Conservation (phyloP, 2,797 vertebrate genomes). For the Hipposideros larvatus region DNA sequence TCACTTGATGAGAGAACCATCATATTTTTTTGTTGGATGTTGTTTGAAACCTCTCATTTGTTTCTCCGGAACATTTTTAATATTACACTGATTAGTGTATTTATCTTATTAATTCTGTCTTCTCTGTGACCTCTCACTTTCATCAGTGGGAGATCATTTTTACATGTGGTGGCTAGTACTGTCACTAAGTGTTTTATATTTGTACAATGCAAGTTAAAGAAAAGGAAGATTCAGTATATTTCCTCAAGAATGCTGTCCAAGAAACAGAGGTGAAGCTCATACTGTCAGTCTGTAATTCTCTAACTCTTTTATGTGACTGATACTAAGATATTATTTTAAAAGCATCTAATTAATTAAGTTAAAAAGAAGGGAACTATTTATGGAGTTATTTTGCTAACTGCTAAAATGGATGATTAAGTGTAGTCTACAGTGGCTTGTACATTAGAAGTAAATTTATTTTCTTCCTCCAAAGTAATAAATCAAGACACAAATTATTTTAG, state of each 20-base stretch:
- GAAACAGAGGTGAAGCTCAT: not conserved
- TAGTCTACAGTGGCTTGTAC: not conserved
- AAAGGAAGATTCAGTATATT: not conserved
- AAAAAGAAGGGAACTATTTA: not conserved
- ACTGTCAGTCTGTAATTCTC: slow-evolving; percentile 1
- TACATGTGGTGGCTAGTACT: not conserved
- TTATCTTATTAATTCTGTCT: not conserved
- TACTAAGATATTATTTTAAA: not conserved
- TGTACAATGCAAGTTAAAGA: not conserved
- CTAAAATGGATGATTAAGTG: not conserved
- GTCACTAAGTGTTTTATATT: not conserved
- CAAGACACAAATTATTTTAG: slow-evolving; percentile 7
- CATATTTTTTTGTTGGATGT: not conserved
- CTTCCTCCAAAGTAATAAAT: slow-evolving; percentile 40
- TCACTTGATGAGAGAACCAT: not conserved
- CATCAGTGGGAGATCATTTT: not conserved
- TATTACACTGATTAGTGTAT: not conserved
- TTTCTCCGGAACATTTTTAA: slow-evolving; percentile 33
- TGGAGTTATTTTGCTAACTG: not conserved
- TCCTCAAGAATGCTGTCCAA: not conserved
- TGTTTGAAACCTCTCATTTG: not conserved
- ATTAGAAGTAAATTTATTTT: slow-evolving; percentile 21
- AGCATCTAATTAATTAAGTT: slow-evolving; percentile 13
- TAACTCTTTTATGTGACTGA: not conserved
- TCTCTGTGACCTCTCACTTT: not conserved